phyloP scores from a whole-genome alignment of 2,888 invertebrate species.

The Anoplius nigerrimus region DNA sequence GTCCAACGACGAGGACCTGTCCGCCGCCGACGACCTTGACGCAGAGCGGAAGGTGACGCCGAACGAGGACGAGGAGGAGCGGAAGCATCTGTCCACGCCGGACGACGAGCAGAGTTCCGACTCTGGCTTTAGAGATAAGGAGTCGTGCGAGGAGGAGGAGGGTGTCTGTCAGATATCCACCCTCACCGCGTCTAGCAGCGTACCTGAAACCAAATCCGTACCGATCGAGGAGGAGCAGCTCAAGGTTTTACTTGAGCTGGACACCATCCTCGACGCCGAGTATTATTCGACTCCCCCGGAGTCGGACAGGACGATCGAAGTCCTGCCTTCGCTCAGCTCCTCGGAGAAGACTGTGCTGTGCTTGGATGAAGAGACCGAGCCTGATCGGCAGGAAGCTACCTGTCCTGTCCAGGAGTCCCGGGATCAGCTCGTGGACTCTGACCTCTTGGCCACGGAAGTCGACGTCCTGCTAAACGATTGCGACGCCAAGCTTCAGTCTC shows the following conservation, averaged over 20 bases:
- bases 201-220: conserved; percentile 38
- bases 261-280: conserved; percentile 71
- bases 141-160: conserved; percentile 73
- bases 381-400: too few species aligned
- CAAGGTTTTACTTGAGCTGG: conserved; percentile 68
- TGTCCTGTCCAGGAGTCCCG: too few species aligned
- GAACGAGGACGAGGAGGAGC: conserved; percentile 73
- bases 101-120: conserved; percentile 77
- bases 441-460: too few species aligned
- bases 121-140: conserved; percentile 76
- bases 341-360: neutral
- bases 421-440: too few species aligned
- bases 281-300: conserved; percentile 62
- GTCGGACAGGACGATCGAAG: conserved; percentile 48
- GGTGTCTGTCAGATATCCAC: conserved; percentile 58
- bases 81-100: conserved; percentile 74
- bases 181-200: conserved; percentile 31
- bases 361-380: neutral
- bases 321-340: neutral
- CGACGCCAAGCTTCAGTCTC: too few species aligned
- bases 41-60: conserved; percentile 53
- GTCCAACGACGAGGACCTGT: conserved; percentile 63
- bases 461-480: too few species aligned
- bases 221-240: conserved; percentile 69
- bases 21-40: conserved; percentile 59